phyloP scores from a whole-genome alignment of 2,888 invertebrate species.

The Polyploca ridens region DNA sequence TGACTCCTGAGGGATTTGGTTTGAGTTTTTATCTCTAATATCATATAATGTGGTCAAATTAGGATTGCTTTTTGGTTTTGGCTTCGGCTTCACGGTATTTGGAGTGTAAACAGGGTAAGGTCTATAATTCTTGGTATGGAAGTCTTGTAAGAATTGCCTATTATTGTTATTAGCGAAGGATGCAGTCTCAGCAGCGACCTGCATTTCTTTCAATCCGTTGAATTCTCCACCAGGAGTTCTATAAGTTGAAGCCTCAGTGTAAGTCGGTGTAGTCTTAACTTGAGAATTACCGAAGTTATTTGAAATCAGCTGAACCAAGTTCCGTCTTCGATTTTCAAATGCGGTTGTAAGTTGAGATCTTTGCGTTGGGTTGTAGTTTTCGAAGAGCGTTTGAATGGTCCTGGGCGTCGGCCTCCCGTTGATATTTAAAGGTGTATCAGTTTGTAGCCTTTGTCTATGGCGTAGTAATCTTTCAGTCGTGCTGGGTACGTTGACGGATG shows the following conservation, averaged over 20 bases:
- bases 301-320: slow-evolving; percentile 71
- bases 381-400: slow-evolving; percentile 68
- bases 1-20: slow-evolving; percentile 39
- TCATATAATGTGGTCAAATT: slow-evolving; percentile 77
- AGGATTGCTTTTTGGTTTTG: slow-evolving; percentile 63
- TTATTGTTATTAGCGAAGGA: slow-evolving; percentile 87
- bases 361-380: slow-evolving; percentile 67
- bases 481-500: slow-evolving; percentile 62
- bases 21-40: slow-evolving; percentile 61
- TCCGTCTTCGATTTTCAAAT: slow-evolving; percentile 70
- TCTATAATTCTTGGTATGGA: slow-evolving; percentile 67
- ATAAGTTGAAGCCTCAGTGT: slow-evolving; percentile 64
- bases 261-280: slow-evolving; percentile 61
- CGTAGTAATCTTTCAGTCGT: slow-evolving; percentile 70
- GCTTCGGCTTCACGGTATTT: slow-evolving; percentile 57
- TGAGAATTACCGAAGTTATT: slow-evolving; percentile 67
- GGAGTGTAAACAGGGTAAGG: slow-evolving; percentile 77
- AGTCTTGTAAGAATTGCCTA: slow-evolving; percentile 74
- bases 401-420: slow-evolving; percentile 58
- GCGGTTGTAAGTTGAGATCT: slow-evolving; percentile 64
- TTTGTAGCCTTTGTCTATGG: slow-evolving; percentile 65
- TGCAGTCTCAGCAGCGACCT: slow-evolving; percentile 90
- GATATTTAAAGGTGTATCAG: slow-evolving; percentile 48
- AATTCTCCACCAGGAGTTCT: slow-evolving; percentile 67
- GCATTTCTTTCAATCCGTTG: slow-evolving; percentile 85